Evolutionary conservation across 2,888 invertebrate genomes (phyloP).

Genomic region (Acronicta psi): DNA sequence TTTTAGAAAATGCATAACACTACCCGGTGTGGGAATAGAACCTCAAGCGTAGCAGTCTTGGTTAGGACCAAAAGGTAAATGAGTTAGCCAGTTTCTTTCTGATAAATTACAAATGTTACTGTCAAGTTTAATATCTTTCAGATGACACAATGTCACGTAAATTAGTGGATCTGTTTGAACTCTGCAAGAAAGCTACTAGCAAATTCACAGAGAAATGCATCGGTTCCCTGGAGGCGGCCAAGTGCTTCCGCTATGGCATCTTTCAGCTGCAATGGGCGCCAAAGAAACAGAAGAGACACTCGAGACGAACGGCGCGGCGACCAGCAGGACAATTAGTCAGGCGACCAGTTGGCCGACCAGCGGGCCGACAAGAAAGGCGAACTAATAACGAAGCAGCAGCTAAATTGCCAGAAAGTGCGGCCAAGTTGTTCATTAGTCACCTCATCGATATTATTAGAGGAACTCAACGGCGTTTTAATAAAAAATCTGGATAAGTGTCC

Average conservation of each 20-base stretch:
- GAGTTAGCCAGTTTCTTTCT: too few relatives aligned
- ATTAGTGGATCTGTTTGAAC: constrained; percentile 39
- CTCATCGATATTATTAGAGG: background rate
- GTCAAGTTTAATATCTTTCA: constrained; percentile 27
- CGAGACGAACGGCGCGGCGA: background rate
- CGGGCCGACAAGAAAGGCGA: background rate
- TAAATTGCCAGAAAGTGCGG: background rate
- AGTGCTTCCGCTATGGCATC: constrained; percentile 61
- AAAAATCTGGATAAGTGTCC: background rate
- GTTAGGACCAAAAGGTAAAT: too few relatives aligned
- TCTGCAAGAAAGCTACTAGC: constrained; percentile 29
- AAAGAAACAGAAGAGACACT: background rate
- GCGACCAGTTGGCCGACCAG: background rate
- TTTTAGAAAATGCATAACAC: too few relatives aligned
- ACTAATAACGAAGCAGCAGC: background rate
- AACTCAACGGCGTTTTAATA: background rate
- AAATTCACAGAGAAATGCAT: constrained; percentile 12
- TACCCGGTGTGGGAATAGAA: too few relatives aligned
- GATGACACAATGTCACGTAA: constrained; percentile 55
- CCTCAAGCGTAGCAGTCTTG: too few relatives aligned
- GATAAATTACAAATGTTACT: too few relatives aligned
- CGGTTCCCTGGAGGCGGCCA: constrained; percentile 46
- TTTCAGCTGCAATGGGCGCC: constrained; percentile 43
- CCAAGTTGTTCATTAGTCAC: background rate
- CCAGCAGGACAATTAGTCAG: background rate